Conservation (phyloP, 2,888 invertebrate genomes). For the Ormyrus rosae region DNA sequence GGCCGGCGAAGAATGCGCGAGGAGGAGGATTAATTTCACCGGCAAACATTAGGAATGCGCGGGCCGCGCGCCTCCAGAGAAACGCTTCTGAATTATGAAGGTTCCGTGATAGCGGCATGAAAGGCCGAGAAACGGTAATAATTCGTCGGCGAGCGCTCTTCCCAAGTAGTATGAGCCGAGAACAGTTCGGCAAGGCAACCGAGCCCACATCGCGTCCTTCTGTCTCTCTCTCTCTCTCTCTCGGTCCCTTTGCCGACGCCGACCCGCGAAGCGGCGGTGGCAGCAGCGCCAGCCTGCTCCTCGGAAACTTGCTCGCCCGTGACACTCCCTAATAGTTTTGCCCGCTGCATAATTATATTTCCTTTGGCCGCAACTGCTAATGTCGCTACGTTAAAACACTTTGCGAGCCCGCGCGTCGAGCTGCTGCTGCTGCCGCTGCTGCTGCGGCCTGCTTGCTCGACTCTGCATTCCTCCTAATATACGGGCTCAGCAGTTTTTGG, state of each 20-base stretch:
- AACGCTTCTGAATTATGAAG: slow-evolving; percentile 47
- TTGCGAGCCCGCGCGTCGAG: slow-evolving; percentile 31
- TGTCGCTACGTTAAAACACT: slow-evolving; percentile 65
- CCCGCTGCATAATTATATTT: slow-evolving; percentile 69
- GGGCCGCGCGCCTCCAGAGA: slow-evolving; percentile 1
- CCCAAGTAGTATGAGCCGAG: neutral
- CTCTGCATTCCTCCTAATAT: too few species aligned
- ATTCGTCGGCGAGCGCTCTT: slow-evolving; percentile 25
- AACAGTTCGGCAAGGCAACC: slow-evolving; percentile 13
- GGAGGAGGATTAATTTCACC: slow-evolving; percentile 43
- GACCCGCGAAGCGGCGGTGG: neutral
- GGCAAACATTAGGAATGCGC: slow-evolving; percentile 39
- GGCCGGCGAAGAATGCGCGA: neutral
- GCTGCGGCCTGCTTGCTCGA: neutral
- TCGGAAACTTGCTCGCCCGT: slow-evolving; percentile 66
- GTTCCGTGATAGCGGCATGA: slow-evolving; percentile 39
- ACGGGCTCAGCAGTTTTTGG: neutral
- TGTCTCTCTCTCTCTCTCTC: neutral
- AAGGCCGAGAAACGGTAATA: slow-evolving; percentile 43
- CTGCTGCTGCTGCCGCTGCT: neutral
- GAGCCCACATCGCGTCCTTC: neutral
- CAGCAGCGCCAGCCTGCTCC: slow-evolving; percentile 24
- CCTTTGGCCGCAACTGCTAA: slow-evolving; percentile 65
- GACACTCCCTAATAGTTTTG: slow-evolving; percentile 69
- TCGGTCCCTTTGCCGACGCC: neutral